These are phyloP conservation scores for Tiphia femorata DNA, from an alignment of 2,888 invertebrate species.

Conservation along the genomic window DNA sequence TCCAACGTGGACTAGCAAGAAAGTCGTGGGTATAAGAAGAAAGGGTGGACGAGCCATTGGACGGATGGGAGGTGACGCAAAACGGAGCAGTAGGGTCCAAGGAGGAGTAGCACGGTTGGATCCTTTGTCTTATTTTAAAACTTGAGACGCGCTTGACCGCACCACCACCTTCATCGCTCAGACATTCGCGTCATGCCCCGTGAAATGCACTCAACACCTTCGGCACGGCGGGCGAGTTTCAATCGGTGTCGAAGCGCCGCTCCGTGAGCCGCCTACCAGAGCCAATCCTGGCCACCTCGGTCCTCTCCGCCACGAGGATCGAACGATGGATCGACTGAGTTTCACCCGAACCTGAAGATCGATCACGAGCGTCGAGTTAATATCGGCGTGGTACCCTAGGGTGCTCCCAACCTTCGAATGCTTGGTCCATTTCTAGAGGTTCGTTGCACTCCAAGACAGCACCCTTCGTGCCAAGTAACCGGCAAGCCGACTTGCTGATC, in stretches of 20 bases:
- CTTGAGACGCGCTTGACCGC: slow-evolving; percentile 37
- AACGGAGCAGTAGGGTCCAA: not conserved
- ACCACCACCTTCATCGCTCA: slow-evolving; percentile 25
- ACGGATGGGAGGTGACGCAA: not conserved
- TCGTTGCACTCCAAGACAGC: too few species aligned
- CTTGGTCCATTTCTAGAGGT: too few species aligned
- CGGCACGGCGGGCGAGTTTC: slow-evolving; percentile 50
- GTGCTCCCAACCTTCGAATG: too few species aligned
- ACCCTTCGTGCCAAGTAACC: too few species aligned
- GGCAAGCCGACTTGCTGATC: too few species aligned
- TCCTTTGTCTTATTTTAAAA: slow-evolving; percentile 57
- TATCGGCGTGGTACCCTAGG: too few species aligned
- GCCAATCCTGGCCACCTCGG: too few species aligned
- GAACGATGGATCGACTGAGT: too few species aligned
- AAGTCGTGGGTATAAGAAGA: not conserved
- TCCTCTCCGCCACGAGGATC: slow-evolving; percentile 1
- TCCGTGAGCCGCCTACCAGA: slow-evolving; percentile 57
- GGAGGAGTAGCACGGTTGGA: not conserved
- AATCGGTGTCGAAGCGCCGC: slow-evolving; percentile 57
- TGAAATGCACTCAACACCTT: slow-evolving; percentile 58
- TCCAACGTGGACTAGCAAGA: not conserved
- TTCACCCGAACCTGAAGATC: too few species aligned
- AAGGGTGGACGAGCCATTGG: not conserved
- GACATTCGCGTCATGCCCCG: slow-evolving; percentile 51
- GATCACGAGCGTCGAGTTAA: too few species aligned